Conservation (phyloP, 2,113 vertebrate species). For the Sceloporus undulatus region DNA sequence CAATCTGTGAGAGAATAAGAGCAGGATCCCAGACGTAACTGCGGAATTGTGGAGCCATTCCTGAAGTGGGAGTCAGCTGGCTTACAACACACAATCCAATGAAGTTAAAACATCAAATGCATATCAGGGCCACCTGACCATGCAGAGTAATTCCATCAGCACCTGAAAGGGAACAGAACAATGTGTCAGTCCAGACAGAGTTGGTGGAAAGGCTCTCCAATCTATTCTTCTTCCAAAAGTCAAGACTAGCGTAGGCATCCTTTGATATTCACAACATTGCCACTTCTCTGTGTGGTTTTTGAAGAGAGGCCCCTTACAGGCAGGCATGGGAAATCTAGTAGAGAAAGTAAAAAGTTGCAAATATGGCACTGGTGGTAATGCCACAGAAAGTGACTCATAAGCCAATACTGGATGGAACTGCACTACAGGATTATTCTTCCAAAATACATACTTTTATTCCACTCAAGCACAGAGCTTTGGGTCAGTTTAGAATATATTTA, state of each 20-base stretch:
- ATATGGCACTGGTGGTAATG: neutral
- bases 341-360: neutral
- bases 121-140: neutral
- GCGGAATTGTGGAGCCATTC: slow-evolving; percentile 94
- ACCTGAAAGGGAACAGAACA: slow-evolving; percentile 18
- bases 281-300: neutral
- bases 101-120: neutral
- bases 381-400: neutral
- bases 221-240: neutral
- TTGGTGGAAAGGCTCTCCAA: too few relatives aligned
- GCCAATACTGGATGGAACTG: neutral
- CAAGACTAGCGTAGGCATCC: neutral
- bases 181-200: slow-evolving; percentile 26
- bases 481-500: neutral
- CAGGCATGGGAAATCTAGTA: neutral
- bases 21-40: slow-evolving; percentile 98
- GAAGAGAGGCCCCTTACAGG: neutral
- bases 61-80: slow-evolving; percentile 36
- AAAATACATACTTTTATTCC: neutral
- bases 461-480: neutral
- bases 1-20: slow-evolving; percentile 94
- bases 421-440: neutral
- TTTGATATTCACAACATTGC: neutral
- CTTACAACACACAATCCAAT: neutral
- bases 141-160: neutral